Base-by-base conservation (phyloP, 1,140 invertebrate genomes). In the Drosophila pseudoobscura region DNA sequence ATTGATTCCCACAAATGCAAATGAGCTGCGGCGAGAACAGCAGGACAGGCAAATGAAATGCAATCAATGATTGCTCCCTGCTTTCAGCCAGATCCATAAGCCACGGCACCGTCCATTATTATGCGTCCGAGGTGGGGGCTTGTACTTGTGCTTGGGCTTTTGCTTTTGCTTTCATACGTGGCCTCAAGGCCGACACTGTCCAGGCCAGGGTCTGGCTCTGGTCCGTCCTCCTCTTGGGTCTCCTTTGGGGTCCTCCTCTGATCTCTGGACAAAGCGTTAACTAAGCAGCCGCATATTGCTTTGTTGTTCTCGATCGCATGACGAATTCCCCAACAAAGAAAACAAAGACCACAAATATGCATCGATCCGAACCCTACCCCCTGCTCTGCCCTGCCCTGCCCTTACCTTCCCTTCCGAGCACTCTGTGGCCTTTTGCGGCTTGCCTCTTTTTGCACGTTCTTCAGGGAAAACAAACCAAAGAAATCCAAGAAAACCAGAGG, bases 291-390 rank as follows among this genome's bases (percentile, higher is more conserved):
- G 53, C 52, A 69, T 69, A 64, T 63, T 60, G 68, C 66, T 35
- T 24, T 31, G 47, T 68, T 57, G 60, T 65, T 59, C 62, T 71
- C 66, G 68, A 77, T 76, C 69, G 75, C 78, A 80, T 83, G 79
- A 83, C 79, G 80, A 83, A 83, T 84, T 80, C 50, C 60, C 31
- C 63, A 69, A 62, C 71, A 75, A 70, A 80, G 56, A 75, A 52
- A 78, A 82, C 78, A 82, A 84, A 68, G 80, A 83, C 80, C 82
- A 85, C 82, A 85, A 87, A 78, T 87, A 87, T 87, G 77, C 80
- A 76, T 52, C 66, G 63, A 60, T 52, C 52, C 50, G 55, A 63
- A 65, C 75, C 75, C 75, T 83, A 55, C 46, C 9, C 9, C 31
- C 31, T 9, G 31, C 8, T 2, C 31, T 4, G 22, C 22, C 22